Base-by-base conservation (phyloP, 1,140 invertebrate species). In the Leguminivora glycinivorella region DNA sequence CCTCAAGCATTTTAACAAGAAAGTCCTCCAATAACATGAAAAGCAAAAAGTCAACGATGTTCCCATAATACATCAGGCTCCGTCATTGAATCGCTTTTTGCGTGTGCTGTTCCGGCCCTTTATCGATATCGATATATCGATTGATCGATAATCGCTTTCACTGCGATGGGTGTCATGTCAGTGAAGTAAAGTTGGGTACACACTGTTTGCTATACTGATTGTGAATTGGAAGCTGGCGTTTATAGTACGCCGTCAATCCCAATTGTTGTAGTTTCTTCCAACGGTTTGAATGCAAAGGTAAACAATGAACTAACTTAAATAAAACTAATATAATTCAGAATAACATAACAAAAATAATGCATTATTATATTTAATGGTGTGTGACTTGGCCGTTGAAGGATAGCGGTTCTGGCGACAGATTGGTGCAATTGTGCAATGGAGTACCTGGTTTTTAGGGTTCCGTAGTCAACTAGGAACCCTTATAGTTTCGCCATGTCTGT, bases 61-160 rank as follows among this genome's bases (percentile, higher is more conserved):
- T 52, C 47, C 47, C 47, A 52, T 52, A 22, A 52, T 52, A 22
- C 4, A 52, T 22, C 19, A 43, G 34, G n/a, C 43, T n/a, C 43
- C 43, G 43, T 47, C n/a, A 63, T 63, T 63, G 25, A 63, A 63
- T 63, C n/a, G 26, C 29, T 63, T 63, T 63, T 63, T 63, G 58
- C 17, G 25, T 4, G n/a, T 17, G 26, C 34, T 29, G 26, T 63
- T 31, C 58, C 26, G 26, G 58, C 58, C 6, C 29, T 63, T 58
- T 58, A 63, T 63, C 58, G 58, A 63, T 29, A 60, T 29, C 56
- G 56, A 60, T 60, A 17, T 63, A 63, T 63, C 58, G 58, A 34
- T 34, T 22, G 58, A 63, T 63, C 58, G 58, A 63, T 63, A 63
- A 63, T 63, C 58, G 58, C 58, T 63, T 63, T 63, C 58, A 17